Percentiles rank a stretch among this genome's conserved stretches.
Evolutionary conservation across 2,113 vertebrate genomes (phyloP).

Genomic region (Balaeniceps rex): DNA sequence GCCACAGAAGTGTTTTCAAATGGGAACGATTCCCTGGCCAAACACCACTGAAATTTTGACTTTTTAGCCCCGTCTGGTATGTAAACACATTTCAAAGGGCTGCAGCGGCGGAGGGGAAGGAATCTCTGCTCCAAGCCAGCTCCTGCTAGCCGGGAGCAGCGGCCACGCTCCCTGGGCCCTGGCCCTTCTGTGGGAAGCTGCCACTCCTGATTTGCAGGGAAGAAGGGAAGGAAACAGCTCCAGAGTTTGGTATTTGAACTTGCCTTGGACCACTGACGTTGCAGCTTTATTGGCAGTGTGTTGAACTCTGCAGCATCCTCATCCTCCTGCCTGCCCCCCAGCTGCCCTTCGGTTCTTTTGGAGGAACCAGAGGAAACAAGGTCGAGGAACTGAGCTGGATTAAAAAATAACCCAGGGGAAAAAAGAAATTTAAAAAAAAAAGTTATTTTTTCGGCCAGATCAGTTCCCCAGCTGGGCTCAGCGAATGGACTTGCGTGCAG

Average conservation of each 20-base stretch:
- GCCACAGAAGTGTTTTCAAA: neutral
- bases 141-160: neutral
- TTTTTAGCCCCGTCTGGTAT: neutral
- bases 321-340: neutral
- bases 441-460: neutral
- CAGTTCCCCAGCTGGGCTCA: neutral
- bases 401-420: neutral
- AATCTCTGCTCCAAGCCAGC: neutral
- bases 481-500: neutral
- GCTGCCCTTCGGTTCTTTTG: neutral
- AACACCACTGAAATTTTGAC: neutral
- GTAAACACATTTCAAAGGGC: neutral
- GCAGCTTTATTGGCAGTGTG: neutral
- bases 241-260: neutral
- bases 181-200: neutral
- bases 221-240: neutral
- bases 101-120: neutral
- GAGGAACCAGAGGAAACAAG: neutral
- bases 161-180: fast-evolving
- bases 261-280: fast-evolving
- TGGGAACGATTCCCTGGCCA: neutral
- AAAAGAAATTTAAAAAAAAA: neutral
- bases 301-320: neutral
- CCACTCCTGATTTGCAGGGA: neutral
- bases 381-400: neutral